A percentile compares a stretch with the other conserved stretches of the same genome.
Conservation (phyloP, 53 echinoderm and acorn worm genomes). For the Holothuria scabra region DNA sequence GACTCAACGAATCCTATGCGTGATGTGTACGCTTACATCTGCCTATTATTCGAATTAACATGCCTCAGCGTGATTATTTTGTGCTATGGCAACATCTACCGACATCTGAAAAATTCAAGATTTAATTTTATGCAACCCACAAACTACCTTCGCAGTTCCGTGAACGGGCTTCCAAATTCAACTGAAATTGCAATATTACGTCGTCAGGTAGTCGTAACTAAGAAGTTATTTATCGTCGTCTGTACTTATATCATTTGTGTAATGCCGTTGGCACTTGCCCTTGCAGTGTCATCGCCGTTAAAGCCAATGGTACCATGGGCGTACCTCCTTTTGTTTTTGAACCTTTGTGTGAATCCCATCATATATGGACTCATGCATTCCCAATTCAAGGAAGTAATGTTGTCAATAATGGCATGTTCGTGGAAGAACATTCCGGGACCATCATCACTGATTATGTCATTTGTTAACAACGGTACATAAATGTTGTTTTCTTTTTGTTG, state of each 20-base stretch:
- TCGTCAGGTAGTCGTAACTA: conserved; percentile 24
- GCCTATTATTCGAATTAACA: neutral
- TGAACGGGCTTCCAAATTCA: neutral
- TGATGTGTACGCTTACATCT: conserved; percentile 28
- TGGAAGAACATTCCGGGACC: conserved; percentile 2
- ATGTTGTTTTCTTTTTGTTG: too few relatives aligned
- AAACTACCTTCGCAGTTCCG: neutral
- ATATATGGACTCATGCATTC: conserved; percentile 22
- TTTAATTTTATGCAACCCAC: neutral
- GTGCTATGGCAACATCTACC: conserved; percentile 10
- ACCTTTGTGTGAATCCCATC: conserved; percentile 6
- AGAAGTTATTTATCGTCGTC: conserved; percentile 53
- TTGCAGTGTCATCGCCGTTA: neutral
- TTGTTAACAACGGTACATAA: too few relatives aligned
- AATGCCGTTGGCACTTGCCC: conserved; percentile 33
- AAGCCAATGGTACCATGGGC: neutral
- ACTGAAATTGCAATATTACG: neutral
- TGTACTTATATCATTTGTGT: conserved; percentile 56
- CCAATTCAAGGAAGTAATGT: conserved; percentile 12
- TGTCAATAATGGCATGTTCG: neutral
- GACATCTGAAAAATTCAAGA: neutral
- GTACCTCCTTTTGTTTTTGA: neutral
- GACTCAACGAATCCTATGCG: conserved; percentile 29
- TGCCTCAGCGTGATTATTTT: conserved; percentile 9
- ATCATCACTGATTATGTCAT: neutral